These are phyloP conservation scores for Hydraecia micacea DNA, from an alignment of 2,888 invertebrate genomes.

Conservation along the genomic window DNA sequence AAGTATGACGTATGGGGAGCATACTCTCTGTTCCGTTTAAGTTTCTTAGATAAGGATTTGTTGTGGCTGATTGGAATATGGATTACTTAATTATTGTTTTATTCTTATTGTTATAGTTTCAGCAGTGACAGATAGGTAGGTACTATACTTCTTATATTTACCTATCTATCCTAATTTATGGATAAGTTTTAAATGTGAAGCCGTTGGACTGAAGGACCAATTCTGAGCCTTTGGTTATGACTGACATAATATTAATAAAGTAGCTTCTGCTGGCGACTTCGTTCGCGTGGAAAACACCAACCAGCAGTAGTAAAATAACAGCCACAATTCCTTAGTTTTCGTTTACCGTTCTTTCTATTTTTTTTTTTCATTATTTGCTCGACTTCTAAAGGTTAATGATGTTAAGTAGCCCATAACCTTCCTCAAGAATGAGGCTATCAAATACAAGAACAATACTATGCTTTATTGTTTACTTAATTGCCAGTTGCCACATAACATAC, in stretches of 20 bases:
- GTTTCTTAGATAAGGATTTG: background rate
- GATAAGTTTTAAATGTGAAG: background rate
- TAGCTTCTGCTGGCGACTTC: no score
- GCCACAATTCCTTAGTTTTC: no score
- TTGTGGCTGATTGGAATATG: background rate
- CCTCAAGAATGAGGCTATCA: no score
- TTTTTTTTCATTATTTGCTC: no score
- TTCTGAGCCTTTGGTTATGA: background rate
- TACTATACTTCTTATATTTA: background rate
- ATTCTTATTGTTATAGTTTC: background rate
- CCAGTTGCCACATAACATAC: no score
- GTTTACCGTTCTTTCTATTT: no score
- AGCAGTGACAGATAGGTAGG: background rate
- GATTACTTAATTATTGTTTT: background rate
- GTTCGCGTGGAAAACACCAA: no score
- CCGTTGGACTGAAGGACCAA: background rate
- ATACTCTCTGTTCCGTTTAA: background rate
- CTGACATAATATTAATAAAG: no score
- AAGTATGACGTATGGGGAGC: constrained; percentile 18
- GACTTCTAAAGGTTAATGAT: no score
- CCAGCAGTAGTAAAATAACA: no score
- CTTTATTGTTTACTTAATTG: no score
- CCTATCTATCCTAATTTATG: background rate
- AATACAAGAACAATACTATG: background rate
- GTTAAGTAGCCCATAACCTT: no score